Percentiles rank a stretch among this genome's conserved stretches.
phyloP scores from a whole-genome alignment of 2,888 invertebrate species.

The Dorcus parallelipipedus region DNA sequence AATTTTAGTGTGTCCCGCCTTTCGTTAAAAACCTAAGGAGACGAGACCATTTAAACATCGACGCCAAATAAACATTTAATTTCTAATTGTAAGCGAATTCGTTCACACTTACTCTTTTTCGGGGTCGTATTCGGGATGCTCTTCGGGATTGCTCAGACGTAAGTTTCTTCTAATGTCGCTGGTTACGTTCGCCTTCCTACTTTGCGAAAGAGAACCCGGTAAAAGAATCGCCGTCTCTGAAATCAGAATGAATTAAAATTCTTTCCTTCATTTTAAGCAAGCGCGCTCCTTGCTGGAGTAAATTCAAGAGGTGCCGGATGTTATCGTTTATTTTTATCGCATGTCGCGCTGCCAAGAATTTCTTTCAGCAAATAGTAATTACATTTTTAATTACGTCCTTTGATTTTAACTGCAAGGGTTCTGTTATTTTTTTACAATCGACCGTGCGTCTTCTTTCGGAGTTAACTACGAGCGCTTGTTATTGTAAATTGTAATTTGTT shows the following conservation, averaged over 20 bases:
- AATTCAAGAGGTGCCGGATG: too few relatives aligned
- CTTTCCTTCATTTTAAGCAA: background rate
- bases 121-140: constrained; percentile 64
- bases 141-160: constrained; percentile 69
- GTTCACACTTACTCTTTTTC: constrained; percentile 64
- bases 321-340: too few relatives aligned
- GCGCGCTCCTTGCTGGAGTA: background rate
- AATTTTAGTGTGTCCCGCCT: too few relatives aligned
- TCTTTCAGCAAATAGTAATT: background rate
- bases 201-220: constrained; percentile 72
- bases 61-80: background rate
- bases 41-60: background rate
- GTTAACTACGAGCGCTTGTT: too few relatives aligned
- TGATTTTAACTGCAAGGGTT: too few relatives aligned
- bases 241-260: constrained; percentile 34
- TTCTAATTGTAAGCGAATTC: background rate
- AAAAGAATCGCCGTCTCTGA: constrained; percentile 81
- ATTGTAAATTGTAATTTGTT: too few relatives aligned
- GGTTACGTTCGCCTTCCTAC: constrained; percentile 74
- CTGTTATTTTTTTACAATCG: too few relatives aligned
- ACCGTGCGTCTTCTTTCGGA: too few relatives aligned
- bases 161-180: constrained; percentile 79
- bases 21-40: too few relatives aligned
- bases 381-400: too few relatives aligned
- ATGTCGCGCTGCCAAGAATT: too few relatives aligned